Base-by-base conservation (phyloP, 1,140 invertebrate species). In the Cyclargus thomasi region DNA sequence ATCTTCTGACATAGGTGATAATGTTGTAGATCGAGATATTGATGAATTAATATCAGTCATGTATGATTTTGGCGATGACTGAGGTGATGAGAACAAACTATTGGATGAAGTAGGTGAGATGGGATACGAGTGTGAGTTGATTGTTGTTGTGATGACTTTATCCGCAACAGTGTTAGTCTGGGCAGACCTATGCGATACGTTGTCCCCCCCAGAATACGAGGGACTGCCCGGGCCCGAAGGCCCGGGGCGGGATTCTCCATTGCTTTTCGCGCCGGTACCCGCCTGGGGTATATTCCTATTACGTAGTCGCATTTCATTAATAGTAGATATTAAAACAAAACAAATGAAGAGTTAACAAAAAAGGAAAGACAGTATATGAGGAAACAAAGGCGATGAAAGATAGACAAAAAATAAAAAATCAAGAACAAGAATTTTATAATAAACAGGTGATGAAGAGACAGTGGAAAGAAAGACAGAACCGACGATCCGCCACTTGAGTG, bases 201-300 rank as follows among this genome's bases (percentile, higher is more conserved):
- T 62, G 59, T 21, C 59, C 59, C 21, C 59, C 59, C 59, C 59
- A 62, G 59, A 62, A 22, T 62, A 62, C 59, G 59, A 5, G 14
- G 59, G 59, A 21, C 59, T 1, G 59, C 59, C 59, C 20, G 59
- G 10, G 14, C 59, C 21, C 21, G 59, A 20, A 5, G 21, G 59
- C 21, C 14, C 21, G 20, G 59, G 59, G 59, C 59, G 59, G 59
- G 59, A 62, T 62, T 29, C 23, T 29, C 23, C 23, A 29, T 29
- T 29, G 23, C 23, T 29, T 29, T 29, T 29, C 23, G 23, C 23
- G 23, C 23, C 23, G 23, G 23, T 29, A 29, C 22, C 59, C 22
- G 20, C 59, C 11, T 62, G 10, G 20, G 20, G 59, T 62, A 62
- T 62, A 21, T 20, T 23, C 14, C 59, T 22, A 23, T 22, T 62